Base-by-base conservation (phyloP, 2,113 vertebrate genomes). In the Petaurus breviceps region DNA sequence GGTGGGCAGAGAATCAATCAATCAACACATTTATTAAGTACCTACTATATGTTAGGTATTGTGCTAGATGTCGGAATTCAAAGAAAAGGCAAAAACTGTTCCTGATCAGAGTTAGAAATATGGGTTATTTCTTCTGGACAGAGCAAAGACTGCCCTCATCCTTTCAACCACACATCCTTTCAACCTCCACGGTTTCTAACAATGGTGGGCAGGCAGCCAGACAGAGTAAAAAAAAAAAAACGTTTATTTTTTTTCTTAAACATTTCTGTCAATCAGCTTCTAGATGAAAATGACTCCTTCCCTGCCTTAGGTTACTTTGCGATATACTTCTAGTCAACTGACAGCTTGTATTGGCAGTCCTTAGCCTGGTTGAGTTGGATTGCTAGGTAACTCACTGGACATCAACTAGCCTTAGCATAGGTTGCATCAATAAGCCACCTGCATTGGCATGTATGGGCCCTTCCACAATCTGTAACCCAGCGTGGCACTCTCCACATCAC, bases 361-460 rank as follows among this genome's bases (percentile, higher is more conserved):
- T 91, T 93, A 50, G 93, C 54, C 43, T 89, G 47, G 49, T 92
- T 37, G 11, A 43, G 77, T 0, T 89, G 84, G 84, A 92, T 93
- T 94, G 93, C 84, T 91, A 90, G 84, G 94, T 94, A 93, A 95
- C 91, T 51, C 92, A 95, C 91, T 51, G 93, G 91, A 43, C 84
- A 31, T 95, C 68, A 16, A 90, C 95, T 89, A 22, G 91, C 50
- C 16, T 91, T 37, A 89, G 50, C 51, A 61, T 84, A 26, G 90
- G 25, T 95, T 90, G 43, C 61, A 8, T 25, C 89, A 57, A 37
- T 51, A 31, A 95, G 24, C 1, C 49, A 51, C 54, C 43, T 53
- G 24, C 43, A 92, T 31, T 92, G 90, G 55, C 52, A 90, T 95
- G 93, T 28, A 92, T 93, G 92, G 22, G 46, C 26, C 47, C 91